phyloP scores from a whole-genome alignment of 2,888 invertebrate species.

The Drosophila monieri region DNA sequence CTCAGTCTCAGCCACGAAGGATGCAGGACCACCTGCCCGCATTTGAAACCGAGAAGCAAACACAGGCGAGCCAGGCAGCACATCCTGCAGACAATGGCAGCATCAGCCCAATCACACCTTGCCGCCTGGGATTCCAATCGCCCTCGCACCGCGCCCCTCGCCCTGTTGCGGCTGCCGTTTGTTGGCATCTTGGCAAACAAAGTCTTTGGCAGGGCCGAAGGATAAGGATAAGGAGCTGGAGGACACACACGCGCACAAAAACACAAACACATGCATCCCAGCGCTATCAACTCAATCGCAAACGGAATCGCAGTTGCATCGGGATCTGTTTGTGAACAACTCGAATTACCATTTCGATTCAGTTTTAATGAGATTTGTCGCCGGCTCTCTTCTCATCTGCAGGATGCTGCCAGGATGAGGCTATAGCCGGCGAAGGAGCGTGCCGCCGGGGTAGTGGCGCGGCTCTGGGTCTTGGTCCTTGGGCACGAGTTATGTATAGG shows the following conservation, averaged over 20 bases:
- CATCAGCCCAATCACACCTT: constrained; percentile 71
- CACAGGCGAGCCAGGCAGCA: constrained; percentile 20
- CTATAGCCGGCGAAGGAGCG: constrained; percentile 17
- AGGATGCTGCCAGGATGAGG: constrained; percentile 25
- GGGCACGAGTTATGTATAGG: constrained; percentile 74
- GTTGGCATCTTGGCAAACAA: constrained; percentile 69
- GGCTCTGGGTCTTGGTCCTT: constrained; percentile 6
- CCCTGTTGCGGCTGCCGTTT: constrained; percentile 21
- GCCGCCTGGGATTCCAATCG: constrained; percentile 37
- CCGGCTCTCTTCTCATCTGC: constrained; percentile 58
- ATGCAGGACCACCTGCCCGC: constrained; percentile 63
- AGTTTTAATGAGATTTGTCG: constrained; percentile 77
- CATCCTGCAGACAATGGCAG: constrained; percentile 39
- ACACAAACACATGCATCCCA: constrained; percentile 19
- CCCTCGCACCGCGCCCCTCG: constrained; percentile 26
- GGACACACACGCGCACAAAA: constrained; percentile 9
- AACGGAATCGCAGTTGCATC: constrained; percentile 54
- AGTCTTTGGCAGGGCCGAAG: constrained; percentile 39
- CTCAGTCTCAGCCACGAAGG: neutral
- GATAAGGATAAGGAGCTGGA: constrained; percentile 24
- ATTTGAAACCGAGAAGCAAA: constrained; percentile 51
- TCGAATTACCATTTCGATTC: constrained; percentile 79
- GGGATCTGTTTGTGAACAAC: constrained; percentile 72
- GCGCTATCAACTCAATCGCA: constrained; percentile 61
- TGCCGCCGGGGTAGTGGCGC: constrained; percentile 31